Evolutionary conservation across 1,140 invertebrate genomes (phyloP).

Genomic region (Lutraria rhynchaena): DNA sequence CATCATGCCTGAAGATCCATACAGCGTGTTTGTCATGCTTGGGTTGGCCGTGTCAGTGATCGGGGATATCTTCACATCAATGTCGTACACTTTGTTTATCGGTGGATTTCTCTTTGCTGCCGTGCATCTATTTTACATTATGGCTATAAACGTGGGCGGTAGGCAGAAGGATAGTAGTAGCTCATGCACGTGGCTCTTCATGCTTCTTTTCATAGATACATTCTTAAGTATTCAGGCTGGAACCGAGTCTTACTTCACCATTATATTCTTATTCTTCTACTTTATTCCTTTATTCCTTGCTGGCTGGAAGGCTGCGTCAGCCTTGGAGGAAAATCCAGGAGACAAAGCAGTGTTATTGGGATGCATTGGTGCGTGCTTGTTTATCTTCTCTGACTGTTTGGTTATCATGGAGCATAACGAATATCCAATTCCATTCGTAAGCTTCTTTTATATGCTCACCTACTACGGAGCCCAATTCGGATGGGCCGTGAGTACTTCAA

Average conservation of each 20-base stretch:
- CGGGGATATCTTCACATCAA: constrained; percentile 60
- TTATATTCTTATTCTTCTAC: constrained; percentile 55
- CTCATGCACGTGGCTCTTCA: constrained; percentile 46
- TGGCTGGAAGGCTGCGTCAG: constrained; percentile 54
- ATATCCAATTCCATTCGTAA: constrained; percentile 41
- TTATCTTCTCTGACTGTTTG: constrained; percentile 63
- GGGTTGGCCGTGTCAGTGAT: constrained; percentile 59
- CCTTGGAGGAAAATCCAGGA: constrained; percentile 47
- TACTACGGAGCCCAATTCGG: constrained; percentile 64
- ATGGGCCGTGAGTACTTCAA: constrained; percentile 54
- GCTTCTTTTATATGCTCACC: constrained; percentile 60
- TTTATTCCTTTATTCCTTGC: constrained; percentile 53
- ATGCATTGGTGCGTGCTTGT: constrained; percentile 46
- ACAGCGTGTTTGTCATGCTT: constrained; percentile 29
- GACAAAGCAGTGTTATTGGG: constrained; percentile 40
- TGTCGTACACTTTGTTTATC: constrained; percentile 60
- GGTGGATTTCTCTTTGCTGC: constrained; percentile 61
- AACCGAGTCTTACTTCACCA: constrained; percentile 49
- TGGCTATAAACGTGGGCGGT: constrained; percentile 51
- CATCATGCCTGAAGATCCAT: constrained; percentile 42
- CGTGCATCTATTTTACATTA: constrained; percentile 57
- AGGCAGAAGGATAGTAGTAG: constrained; percentile 4
- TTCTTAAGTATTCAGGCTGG: constrained; percentile 57
- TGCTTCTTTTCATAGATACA: constrained; percentile 23
- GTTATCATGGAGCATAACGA: constrained; percentile 59